Evolutionary conservation across 2,888 invertebrate genomes (phyloP).

Genomic region (Amblyteles armatorius): DNA sequence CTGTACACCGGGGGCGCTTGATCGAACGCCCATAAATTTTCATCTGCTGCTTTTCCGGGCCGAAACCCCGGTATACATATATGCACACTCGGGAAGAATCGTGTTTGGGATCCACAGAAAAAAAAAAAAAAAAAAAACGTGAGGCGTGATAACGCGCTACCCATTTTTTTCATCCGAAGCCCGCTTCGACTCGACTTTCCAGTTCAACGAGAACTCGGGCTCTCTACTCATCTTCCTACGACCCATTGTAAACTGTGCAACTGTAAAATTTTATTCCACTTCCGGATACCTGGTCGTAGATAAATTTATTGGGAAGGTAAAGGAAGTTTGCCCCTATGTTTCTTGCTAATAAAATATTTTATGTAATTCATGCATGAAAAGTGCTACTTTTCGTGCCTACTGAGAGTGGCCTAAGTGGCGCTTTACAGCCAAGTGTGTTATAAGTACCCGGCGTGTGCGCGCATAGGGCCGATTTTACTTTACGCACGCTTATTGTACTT

Average conservation of each 20-base stretch:
- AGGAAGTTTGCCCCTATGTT: too few relatives aligned
- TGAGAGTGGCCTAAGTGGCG: too few relatives aligned
- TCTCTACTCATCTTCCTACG: conserved; percentile 2
- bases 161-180: conserved; percentile 39
- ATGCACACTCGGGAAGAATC: conserved; percentile 8
- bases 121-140: conserved; percentile 58
- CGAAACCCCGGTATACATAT: conserved; percentile 37
- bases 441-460: too few relatives aligned
- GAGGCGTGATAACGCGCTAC: conserved; percentile 57
- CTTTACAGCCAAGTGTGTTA: too few relatives aligned
- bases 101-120: conserved; percentile 32
- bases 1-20: conserved; percentile 63
- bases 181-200: conserved; percentile 13
- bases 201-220: background rate
- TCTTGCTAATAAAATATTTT: too few relatives aligned
- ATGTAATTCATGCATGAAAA: too few relatives aligned
- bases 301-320: background rate
- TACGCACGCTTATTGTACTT: too few relatives aligned
- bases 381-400: too few relatives aligned
- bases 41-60: conserved; percentile 68
- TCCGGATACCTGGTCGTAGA: background rate
- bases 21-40: conserved; percentile 74
- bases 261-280: background rate
- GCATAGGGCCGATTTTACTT: too few relatives aligned
- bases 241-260: background rate